Conservation (phyloP, 2,797 vertebrate genomes). For the Lycodopsis pacificus region DNA sequence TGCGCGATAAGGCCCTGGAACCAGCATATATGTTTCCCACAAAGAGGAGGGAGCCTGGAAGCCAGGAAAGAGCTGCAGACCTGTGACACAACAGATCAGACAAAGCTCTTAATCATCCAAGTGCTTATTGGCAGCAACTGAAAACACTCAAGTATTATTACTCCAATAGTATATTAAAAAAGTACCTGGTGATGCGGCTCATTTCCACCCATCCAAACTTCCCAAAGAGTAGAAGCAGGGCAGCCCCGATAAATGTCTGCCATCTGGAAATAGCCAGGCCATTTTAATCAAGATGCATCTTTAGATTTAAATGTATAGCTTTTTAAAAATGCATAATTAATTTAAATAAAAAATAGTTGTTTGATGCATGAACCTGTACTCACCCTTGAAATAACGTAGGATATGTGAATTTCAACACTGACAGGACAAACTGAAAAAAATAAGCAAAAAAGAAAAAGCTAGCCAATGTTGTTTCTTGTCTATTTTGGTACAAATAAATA, state of each 20-base stretch:
- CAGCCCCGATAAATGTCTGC: conserved; percentile 91
- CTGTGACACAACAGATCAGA: conserved; percentile 73
- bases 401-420: conserved; percentile 96
- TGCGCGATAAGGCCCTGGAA: conserved; percentile 91
- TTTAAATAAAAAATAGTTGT: too few relatives aligned
- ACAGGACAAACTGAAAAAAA: conserved; percentile 93
- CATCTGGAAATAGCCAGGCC: conserved; percentile 80
- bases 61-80: conserved; percentile 88
- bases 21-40: conserved; percentile 96
- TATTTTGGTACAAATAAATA: background rate
- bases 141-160: background rate
- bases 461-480: background rate
- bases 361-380: conserved; percentile 71
- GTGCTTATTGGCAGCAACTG: background rate
- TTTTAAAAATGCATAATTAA: background rate
- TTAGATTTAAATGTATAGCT: background rate
- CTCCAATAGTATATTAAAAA: fast-evolving
- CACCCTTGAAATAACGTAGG: conserved; percentile 99
- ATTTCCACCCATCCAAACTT: conserved; percentile 94
- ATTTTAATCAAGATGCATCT: background rate
- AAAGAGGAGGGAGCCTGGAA: conserved; percentile 92
- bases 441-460: background rate
- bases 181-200: conserved; percentile 88
- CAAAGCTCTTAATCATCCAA: background rate
- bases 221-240: conserved; percentile 89